Evolutionary conservation across 1,140 invertebrate species (phyloP).

Genomic region (Argopecten irradians): DNA sequence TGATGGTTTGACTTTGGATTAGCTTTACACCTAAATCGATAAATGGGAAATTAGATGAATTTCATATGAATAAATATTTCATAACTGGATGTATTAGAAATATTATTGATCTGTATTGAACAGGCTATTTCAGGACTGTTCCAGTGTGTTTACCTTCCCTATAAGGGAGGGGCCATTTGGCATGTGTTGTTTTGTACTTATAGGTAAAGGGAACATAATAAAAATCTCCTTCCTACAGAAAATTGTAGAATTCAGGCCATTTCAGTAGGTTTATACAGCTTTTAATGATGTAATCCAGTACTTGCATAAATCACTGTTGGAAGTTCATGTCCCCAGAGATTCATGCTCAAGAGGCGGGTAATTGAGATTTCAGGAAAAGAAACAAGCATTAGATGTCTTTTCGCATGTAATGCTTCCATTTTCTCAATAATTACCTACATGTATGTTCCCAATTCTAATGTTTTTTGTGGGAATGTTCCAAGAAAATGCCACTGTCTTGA

Average conservation of each 20-base stretch:
- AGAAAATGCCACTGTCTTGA: not conserved
- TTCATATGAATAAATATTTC: no score
- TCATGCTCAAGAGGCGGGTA: not conserved
- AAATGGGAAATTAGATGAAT: no score
- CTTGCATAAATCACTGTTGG: not conserved
- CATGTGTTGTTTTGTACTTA: no score
- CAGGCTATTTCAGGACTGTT: no score
- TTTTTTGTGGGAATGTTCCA: constrained; percentile 1
- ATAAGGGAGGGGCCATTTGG: no score
- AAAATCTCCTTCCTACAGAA: no score
- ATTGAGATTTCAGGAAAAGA: not conserved
- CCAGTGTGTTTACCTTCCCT: no score
- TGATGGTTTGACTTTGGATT: no score
- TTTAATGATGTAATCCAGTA: not conserved
- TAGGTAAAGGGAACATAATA: no score
- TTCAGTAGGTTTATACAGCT: not conserved
- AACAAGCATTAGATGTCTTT: constrained; percentile 18
- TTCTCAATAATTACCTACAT: not conserved
- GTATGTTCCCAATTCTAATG: not conserved
- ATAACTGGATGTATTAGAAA: no score
- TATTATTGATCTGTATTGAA: no score
- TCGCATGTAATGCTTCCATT: not conserved
- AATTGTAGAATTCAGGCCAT: not conserved
- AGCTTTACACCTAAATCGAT: no score
- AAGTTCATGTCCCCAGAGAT: not conserved